Base-by-base conservation (phyloP, 2,113 vertebrate genomes). In the Sebastes fasciatus region DNA sequence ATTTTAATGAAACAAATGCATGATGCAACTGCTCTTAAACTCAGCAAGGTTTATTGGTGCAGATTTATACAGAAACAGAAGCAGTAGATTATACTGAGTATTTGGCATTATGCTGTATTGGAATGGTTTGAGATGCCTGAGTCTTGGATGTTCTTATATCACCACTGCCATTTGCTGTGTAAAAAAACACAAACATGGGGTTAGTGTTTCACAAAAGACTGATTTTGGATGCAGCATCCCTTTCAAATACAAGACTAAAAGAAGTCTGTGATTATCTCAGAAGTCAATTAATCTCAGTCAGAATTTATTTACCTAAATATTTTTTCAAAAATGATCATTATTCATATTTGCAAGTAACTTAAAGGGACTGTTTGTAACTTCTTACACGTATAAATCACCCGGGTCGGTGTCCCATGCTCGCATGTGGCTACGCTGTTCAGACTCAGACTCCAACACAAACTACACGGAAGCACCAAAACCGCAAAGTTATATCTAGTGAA, bases 1-100 rank as follows among this genome's bases (percentile, higher is more conserved):
- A 76, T 23, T 68, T 83, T 78, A 21, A 85, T 81, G 57, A 83
- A 83, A 63, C 11, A 4, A 68, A 51, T 66, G 54, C 51, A 49
- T n/a, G 19, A 49, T n/a, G 19, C 42, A 63, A 43, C 34, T 46
- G 40, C 43, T 71, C 21, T 75, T 9, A 64, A 45, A 42, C 57
- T 70, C 10, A 10, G 12, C 6, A 52, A 43, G 17, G 67, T 8
- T 10, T 5, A 11, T 12, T 8, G 12, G 14, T 40, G 62, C 40
- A 52, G 26, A 23, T 55, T 21, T 2, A 40, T 11, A 57, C 23
- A 21, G 46, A 42, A 34, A 66, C 3, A 34, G 8, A 52, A 64
- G 10, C 43, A 45, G 12, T 4, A 17, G n/a, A 23, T 51, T 4
- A 62, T 9, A 5, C 6, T 2, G 60, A 16, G 60, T 5, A 54